phyloP scores from a whole-genome alignment of 2,888 invertebrate genomes.

The Dendrolimus houi region DNA sequence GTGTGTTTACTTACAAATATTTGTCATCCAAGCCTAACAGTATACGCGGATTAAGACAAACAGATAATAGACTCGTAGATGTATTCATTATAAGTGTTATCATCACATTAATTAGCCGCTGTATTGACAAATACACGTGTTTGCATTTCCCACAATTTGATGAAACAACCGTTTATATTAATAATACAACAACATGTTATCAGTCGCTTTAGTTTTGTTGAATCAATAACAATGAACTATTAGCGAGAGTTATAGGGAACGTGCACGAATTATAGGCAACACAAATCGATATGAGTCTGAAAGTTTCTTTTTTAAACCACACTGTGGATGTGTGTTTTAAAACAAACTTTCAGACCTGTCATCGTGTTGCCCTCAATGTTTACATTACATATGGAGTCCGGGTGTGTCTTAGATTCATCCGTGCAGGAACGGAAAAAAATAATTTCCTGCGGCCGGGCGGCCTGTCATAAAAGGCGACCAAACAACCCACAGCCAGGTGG shows the following conservation, averaged over 20 bases:
- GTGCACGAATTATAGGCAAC: no score
- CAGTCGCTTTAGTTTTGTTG: not conserved
- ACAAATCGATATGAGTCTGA: no score
- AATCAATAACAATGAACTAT: not conserved
- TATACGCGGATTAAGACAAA: constrained; percentile 35
- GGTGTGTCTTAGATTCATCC: no score
- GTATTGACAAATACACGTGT: constrained; percentile 59
- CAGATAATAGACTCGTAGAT: constrained; percentile 53
- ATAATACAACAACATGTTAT: not conserved
- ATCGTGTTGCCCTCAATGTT: no score
- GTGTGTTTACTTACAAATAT: constrained; percentile 26
- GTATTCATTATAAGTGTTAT: constrained; percentile 61
- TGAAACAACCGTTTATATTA: constrained; percentile 39
- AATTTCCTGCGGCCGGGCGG: no score
- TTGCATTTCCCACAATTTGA: constrained; percentile 59
- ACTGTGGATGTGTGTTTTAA: no score
- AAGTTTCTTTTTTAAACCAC: no score
- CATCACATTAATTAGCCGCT: constrained; percentile 65
- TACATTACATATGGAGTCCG: no score
- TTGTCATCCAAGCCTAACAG: constrained; percentile 10
- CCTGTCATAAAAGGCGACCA: no score
- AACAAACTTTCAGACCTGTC: no score
- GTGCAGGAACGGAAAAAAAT: no score
- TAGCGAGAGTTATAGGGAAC: not conserved
- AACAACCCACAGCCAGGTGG: no score